Evolutionary conservation across 2,113 vertebrate species (phyloP).

Genomic region (Herpailurus yagouaroundi): DNA sequence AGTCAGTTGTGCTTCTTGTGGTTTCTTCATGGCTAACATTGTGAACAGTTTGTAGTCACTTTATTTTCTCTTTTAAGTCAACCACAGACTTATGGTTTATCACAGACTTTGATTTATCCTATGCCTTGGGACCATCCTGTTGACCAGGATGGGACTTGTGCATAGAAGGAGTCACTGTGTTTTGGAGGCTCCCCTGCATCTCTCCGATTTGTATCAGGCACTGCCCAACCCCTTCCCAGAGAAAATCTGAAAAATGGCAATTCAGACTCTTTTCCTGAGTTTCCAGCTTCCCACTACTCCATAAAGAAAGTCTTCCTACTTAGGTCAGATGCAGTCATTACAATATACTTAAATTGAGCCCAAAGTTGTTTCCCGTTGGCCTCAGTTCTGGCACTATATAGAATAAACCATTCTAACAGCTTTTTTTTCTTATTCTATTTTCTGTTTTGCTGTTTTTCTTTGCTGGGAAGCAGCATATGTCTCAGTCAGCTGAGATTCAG

Average conservation of each 20-base stretch:
- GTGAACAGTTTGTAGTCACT: not conserved
- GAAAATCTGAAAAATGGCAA: not conserved
- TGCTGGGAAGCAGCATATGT: not conserved
- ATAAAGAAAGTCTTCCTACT: conserved; percentile 18
- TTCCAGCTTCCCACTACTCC: not conserved
- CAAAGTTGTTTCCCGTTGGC: not conserved
- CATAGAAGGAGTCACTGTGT: not conserved
- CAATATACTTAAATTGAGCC: not conserved
- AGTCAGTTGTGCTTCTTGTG: not conserved
- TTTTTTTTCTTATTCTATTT: not conserved
- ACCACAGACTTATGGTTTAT: not conserved
- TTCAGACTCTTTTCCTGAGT: not conserved
- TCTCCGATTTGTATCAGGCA: not conserved
- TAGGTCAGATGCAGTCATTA: not conserved
- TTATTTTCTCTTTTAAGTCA: conserved; percentile 23
- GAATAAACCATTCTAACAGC: not conserved
- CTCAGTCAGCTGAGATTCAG: conserved; percentile 55
- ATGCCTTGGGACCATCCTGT: not conserved
- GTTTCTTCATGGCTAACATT: not conserved
- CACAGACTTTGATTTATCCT: not conserved
- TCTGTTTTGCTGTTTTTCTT: conserved; percentile 25
- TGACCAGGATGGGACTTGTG: not conserved
- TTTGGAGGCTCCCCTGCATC: not conserved
- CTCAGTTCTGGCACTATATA: not conserved
- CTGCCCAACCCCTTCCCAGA: not conserved